A percentile compares a stretch with the other conserved stretches of the same genome.
Conservation (phyloP, 2,888 invertebrate genomes). For the Sclerodermus sp. region DNA sequence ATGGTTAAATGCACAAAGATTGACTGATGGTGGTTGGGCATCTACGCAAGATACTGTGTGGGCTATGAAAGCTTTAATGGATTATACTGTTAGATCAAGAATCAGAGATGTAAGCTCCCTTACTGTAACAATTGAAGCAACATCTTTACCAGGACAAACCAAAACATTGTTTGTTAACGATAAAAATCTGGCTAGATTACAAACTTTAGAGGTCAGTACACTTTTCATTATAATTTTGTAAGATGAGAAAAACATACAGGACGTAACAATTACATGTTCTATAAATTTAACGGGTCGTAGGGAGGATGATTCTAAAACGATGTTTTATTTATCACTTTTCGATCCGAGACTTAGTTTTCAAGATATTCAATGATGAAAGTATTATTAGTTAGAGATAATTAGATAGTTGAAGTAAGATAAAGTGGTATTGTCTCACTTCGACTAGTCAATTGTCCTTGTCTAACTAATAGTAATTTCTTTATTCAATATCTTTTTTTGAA, state of each 20-base stretch:
- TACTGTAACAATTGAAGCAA: slow-evolving; percentile 80
- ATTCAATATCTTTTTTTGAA: no score
- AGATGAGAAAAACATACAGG: background rate
- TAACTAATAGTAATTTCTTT: no score
- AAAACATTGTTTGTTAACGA: slow-evolving; percentile 71
- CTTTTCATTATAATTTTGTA: background rate
- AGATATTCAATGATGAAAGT: no score
- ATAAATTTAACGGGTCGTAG: no score
- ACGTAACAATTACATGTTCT: no score
- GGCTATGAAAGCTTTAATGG: slow-evolving; percentile 85
- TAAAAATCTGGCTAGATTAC: slow-evolving; percentile 76
- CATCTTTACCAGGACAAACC: slow-evolving; percentile 72
- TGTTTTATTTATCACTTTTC: no score
- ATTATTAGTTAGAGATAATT: no score
- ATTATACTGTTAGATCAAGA: slow-evolving; percentile 83
- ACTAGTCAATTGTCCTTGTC: no score
- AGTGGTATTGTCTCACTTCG: no score
- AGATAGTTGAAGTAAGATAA: no score
- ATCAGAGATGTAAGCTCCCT: slow-evolving; percentile 82
- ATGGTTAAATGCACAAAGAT: slow-evolving; percentile 86
- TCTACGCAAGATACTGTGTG: slow-evolving; percentile 89
- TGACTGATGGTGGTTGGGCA: slow-evolving; percentile 87
- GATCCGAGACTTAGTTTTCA: no score
- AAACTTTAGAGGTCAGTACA: slow-evolving; percentile 70
- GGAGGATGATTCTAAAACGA: no score